Evolutionary conservation across 2,113 vertebrate species (phyloP).

Genomic region (Myiozetetes cayanensis): DNA sequence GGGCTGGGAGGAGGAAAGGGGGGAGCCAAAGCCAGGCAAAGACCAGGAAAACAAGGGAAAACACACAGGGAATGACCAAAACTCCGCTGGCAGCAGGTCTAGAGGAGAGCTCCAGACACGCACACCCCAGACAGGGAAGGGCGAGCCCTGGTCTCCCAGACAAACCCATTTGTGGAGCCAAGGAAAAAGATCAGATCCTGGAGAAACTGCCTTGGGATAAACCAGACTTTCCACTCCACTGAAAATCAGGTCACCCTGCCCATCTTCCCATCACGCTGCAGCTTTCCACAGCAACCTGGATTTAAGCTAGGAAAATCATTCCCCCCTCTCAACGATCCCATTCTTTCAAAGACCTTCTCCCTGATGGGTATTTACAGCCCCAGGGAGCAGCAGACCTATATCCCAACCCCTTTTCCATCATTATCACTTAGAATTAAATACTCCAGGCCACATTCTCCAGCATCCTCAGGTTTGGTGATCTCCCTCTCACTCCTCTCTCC

Average conservation of each 20-base stretch:
- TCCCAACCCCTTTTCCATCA: background rate
- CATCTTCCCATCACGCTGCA: background rate
- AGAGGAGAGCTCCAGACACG: too few relatives aligned
- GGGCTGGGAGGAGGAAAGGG: accelerated
- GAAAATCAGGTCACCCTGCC: background rate
- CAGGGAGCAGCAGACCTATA: background rate
- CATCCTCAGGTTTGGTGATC: background rate
- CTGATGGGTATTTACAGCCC: background rate
- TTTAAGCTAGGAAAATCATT: background rate
- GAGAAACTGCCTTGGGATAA: background rate
- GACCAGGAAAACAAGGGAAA: background rate
- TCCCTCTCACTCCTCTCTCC: background rate
- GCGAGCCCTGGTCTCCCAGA: background rate
- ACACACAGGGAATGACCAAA: accelerated
- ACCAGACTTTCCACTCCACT: background rate
- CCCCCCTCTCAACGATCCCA: background rate
- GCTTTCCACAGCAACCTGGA: background rate
- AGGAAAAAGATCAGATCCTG: background rate
- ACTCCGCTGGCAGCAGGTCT: background rate
- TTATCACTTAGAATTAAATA: accelerated
- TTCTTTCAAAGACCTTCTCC: background rate
- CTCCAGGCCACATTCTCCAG: background rate
- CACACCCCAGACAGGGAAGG: background rate
- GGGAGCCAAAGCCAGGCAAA: background rate
- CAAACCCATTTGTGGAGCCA: background rate